Base-by-base conservation (phyloP, 2,888 invertebrate genomes). In the Polia nebulosa region DNA sequence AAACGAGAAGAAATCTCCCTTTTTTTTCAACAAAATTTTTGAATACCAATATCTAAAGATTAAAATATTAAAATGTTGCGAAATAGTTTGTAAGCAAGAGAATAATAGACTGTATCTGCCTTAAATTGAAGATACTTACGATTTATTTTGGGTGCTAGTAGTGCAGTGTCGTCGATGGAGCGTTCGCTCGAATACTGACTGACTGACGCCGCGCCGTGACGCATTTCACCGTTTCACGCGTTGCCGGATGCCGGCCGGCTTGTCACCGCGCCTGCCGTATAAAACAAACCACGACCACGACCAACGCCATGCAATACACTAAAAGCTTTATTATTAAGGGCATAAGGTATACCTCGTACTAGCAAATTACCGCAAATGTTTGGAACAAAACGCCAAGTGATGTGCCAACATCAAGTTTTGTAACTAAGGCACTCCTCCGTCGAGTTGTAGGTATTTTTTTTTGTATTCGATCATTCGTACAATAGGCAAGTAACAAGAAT, bases 211-310 rank as follows among this genome's bases (percentile, higher is more conserved):
- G n/a, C n/a, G n/a, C n/a, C n/a, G n/a, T n/a, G n/a, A n/a, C n/a
- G n/a, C n/a, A n/a, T n/a, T n/a, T n/a, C n/a, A n/a, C n/a, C n/a
- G 27, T 25, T 17, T 11, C 11, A 20, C 58, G 20, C 25, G 32
- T 3, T 3, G 34, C 11, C 49, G 45, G 44, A 2, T 22, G 53
- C 64, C 70, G 74, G 74, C 74, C 70, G 74, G 70, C 41, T 34
- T 32, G 25, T 11, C 45, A 20, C 11, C 51, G 34, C 34, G 49
- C 13, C 7, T 17, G 20, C 17, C 49, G 27, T 17, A 56, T 41
- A 49, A 75, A 51, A 74, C 75, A 41, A 55, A 41, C 39, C 15
- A 53, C 36, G 9, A 32, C 11, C 11, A 47, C 52, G 29, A 25
- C 55, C 75, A 49, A 74, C 27, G 20, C 22, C n/a, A 53, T 13